phyloP scores from a whole-genome alignment of 2,113 vertebrate genomes.

The Mohoua ochrocephala region DNA sequence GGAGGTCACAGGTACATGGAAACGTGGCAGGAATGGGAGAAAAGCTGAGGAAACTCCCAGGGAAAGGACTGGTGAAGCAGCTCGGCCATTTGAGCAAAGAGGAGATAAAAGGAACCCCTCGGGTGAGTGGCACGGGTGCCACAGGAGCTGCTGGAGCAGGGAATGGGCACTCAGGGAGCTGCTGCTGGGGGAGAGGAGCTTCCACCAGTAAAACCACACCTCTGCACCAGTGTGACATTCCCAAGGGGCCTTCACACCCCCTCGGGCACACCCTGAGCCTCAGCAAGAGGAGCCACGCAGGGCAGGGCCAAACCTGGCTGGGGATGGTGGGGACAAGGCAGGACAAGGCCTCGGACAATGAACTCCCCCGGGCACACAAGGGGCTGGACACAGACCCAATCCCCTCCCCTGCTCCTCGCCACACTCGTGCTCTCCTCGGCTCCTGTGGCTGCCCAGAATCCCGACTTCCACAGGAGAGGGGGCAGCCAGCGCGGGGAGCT shows the following conservation, averaged over 20 bases:
- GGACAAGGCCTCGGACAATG: neutral
- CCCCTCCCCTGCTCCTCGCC: neutral
- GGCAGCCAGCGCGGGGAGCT: neutral
- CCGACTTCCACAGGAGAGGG: neutral
- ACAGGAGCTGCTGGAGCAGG: neutral
- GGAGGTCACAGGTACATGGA: neutral
- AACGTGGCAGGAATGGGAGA: neutral
- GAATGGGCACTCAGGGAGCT: neutral
- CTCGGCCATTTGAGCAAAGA: neutral
- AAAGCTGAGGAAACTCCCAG: neutral
- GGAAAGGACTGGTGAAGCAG: neutral
- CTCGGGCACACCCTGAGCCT: neutral
- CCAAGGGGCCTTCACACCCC: neutral
- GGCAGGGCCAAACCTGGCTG: neutral
- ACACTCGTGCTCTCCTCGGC: neutral
- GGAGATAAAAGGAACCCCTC: neutral
- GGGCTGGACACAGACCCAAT: neutral
- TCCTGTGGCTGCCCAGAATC: neutral
- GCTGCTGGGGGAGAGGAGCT: neutral
- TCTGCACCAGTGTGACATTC: too few species aligned
- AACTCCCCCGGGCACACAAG: fast-evolving
- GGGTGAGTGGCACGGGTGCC: neutral
- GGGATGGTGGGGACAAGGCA: fast-evolving
- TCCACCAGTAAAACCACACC: neutral
- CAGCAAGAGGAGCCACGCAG: neutral